Base-by-base conservation (phyloP, 2,113 vertebrate species). In the Salvator merianae region DNA sequence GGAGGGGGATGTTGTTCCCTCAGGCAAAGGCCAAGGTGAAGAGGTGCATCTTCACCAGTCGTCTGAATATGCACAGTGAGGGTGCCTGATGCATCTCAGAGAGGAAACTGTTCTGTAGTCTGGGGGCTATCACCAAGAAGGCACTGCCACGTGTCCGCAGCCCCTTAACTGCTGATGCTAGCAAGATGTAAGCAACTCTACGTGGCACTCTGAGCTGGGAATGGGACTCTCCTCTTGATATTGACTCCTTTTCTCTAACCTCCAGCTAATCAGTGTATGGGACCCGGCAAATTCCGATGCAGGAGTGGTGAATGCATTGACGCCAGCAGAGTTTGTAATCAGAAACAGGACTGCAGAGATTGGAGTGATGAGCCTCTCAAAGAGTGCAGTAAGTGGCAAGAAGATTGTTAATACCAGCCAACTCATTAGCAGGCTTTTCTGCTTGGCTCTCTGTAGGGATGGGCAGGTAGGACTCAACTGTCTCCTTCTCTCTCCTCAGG, bases 281-380 rank as follows among this genome's bases (percentile, higher is more conserved):
- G 98, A 71, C 97, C 98, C 13, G 97, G 98, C 16, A 98, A 98
- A 93, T 99, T 99, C 95, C 98, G 97, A 93, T 99, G 99, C 94
- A 96, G 96, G 91, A 99, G 96, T 59, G 98, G 98, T 20, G 99
- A 99, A 87, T 99, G 99, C 88, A 97, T 99, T 74, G 98, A 99
- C 74, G 94, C 97, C 92, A 97, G 84, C 91, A 98, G 97, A 94
- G 98, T 99, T 8, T 99, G 99, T 93, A 98, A 99, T 95, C 97
- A 98, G 88, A 95, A 95, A 86, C 94, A 97, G 65, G 98, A 99
- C 95, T 99, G 98, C 95, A 96, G 95, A 3, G 99, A 99, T 94
- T 98, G 98, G 98, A 99, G 98, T n/a, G 99, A 99, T 13, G 98
- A 99, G 62, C 99, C 99, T 26, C 95, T 98, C 68, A 97, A 97